Conservation (phyloP, 2,113 vertebrate genomes). For the Boleophthalmus pectinirostris region DNA sequence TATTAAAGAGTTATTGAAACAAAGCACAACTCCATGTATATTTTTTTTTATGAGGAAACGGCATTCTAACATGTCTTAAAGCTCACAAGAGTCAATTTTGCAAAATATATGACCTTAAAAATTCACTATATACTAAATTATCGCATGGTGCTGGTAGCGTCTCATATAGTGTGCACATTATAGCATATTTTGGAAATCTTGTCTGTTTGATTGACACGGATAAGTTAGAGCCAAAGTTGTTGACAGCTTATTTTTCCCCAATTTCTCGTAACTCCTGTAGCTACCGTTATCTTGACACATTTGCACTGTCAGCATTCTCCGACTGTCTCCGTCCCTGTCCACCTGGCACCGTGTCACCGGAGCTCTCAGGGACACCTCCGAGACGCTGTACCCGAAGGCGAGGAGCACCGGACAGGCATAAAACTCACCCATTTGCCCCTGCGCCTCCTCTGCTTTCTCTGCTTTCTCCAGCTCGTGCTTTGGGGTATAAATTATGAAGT, state of each 20-base stretch:
- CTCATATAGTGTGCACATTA: too few species aligned
- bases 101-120: too few species aligned
- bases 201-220: background rate
- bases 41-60: too few species aligned
- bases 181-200: too few species aligned
- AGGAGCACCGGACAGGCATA: constrained; percentile 46
- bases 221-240: background rate
- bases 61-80: too few species aligned
- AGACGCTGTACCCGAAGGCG: constrained; percentile 12
- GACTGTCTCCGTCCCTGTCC: constrained; percentile 14
- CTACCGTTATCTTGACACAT: background rate
- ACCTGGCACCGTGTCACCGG: constrained; percentile 6
- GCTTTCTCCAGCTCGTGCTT: constrained; percentile 61
- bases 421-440: constrained; percentile 62
- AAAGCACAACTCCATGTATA: too few species aligned
- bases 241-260: background rate
- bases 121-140: too few species aligned
- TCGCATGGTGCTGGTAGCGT: too few species aligned
- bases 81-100: too few species aligned
- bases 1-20: too few species aligned
- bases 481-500: constrained; percentile 72
- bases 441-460: constrained; percentile 37
- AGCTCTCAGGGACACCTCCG: constrained; percentile 28
- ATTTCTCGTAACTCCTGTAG: background rate
- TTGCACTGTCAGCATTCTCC: background rate